Base-by-base conservation (phyloP, 2,113 vertebrate species). In the Daphoenositta chrysoptera region DNA sequence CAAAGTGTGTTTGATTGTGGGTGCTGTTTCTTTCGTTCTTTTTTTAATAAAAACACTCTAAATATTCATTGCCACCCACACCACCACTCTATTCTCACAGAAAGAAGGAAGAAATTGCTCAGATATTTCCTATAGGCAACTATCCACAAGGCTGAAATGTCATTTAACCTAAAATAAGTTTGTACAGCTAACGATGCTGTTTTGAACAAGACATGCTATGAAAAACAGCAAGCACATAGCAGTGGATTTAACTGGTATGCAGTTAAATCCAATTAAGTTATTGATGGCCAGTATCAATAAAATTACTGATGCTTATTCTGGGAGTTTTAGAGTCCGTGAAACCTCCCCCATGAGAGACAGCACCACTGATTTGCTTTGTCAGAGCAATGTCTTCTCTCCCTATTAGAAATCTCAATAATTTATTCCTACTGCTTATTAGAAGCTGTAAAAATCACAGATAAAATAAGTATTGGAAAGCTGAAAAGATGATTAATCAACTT, bases 31-130 rank as follows among this genome's bases (percentile, higher is more conserved):
- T 83, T 63, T 89, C 72, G 40, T 65, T 72, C n/a, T 39, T 76
- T 83, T 50, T 84, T 72, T 28, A 85, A 79, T 69, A 89, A 92
- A 72, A 72, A n/a, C 15, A 57, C 17, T 83, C 37, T 61, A 89
- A 96, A 93, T 94, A 88, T 89, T 93, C 64, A 89, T 94, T 94
- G 30, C 37, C 27, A 80, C 37, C 42, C 45, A 72, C 16, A 45
- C 13, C 0, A 0, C 6, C 4, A 2, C 30, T 45, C 47, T 58
- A 1, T 30, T 72, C 51, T 80, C 45, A 45, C 1, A 2, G 23
- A 80, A 68, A 50, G 37, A 72, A 26, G 6, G 35, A 93, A 91
- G 8, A 57, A 94, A 79, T 68, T 40, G 18, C 31, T 53, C 1
- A 2, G 11, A 15, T 82, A 77, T 82, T 92, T 84, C 75, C 83